These are phyloP conservation scores for Protobothrops flavoviridis DNA, from an alignment of 2,113 vertebrate species.

Conservation along the genomic window DNA sequence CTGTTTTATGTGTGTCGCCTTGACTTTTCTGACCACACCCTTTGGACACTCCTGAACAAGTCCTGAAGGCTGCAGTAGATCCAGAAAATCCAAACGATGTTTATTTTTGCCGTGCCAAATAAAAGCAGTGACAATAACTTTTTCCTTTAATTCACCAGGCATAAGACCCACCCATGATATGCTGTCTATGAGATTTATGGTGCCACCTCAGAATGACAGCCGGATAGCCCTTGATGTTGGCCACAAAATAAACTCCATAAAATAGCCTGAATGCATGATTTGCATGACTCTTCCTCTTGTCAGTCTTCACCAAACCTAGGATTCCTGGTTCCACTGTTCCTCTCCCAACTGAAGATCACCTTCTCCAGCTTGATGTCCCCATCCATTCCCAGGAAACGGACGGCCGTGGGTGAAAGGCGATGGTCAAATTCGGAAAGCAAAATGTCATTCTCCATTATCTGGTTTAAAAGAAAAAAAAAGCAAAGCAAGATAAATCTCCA, in stretches of 20 bases:
- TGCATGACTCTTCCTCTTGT: neutral
- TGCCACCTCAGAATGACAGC: neutral
- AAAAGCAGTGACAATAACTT: neutral
- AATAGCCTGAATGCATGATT: neutral
- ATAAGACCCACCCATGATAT: neutral
- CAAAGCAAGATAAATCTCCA: neutral
- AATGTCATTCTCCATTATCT: neutral
- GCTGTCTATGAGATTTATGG: neutral
- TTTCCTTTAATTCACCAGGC: neutral
- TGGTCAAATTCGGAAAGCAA: conserved; percentile 63
- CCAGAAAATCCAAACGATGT: neutral
- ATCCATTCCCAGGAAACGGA: conserved; percentile 62
- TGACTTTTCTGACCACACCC: neutral
- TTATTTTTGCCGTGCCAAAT: neutral
- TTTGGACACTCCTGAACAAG: neutral
- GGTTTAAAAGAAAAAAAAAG: neutral
- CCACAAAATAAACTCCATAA: neutral
- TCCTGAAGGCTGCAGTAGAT: neutral
- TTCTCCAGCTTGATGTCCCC: conserved; percentile 68
- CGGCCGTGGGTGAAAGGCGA: conserved; percentile 61
- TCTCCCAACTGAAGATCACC: neutral
- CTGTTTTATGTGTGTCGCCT: neutral
- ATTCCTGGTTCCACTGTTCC: neutral
- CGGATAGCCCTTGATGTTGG: neutral
- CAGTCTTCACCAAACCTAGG: too few relatives aligned